These are phyloP conservation scores for Myopa tessellatipennis DNA, from an alignment of 2,888 invertebrate species.

Conservation along the genomic window DNA sequence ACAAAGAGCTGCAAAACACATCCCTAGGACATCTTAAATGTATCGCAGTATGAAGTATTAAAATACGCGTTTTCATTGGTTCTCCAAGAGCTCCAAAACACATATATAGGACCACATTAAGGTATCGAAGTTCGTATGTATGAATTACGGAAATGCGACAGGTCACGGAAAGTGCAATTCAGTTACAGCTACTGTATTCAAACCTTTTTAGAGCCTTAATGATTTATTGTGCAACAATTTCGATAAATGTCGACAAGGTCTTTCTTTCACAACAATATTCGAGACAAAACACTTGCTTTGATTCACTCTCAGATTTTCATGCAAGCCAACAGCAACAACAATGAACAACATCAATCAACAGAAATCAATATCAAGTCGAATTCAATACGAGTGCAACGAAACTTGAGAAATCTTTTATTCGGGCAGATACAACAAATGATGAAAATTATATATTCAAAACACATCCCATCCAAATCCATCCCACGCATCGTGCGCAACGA, in stretches of 20 bases:
- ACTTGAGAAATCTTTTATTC: constrained; percentile 15
- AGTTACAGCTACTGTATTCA: too few species aligned
- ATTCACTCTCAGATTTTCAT: constrained; percentile 1
- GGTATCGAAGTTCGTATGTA: background rate
- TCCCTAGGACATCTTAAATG: too few species aligned
- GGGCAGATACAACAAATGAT: constrained; percentile 27
- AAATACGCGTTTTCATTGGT: too few species aligned
- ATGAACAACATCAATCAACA: constrained; percentile 7
- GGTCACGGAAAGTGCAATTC: too few species aligned
- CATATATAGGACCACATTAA: background rate
- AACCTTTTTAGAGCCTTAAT: background rate
- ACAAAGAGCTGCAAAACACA: too few species aligned
- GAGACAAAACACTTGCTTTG: constrained; percentile 25
- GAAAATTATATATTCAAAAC: constrained; percentile 49
- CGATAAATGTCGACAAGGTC: constrained; percentile 6
- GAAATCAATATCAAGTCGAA: constrained; percentile 31
- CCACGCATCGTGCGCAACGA: constrained; percentile 25
- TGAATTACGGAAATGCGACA: background rate
- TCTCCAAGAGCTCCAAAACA: background rate
- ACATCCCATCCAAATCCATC: constrained; percentile 34
- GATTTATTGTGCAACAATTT: background rate
- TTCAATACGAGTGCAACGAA: background rate
- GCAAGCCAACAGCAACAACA: constrained; percentile 1
- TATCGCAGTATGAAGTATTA: too few species aligned
- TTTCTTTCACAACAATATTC: background rate